Conservation (phyloP, 2,113 vertebrate species). For the Cnemophilus loriae region DNA sequence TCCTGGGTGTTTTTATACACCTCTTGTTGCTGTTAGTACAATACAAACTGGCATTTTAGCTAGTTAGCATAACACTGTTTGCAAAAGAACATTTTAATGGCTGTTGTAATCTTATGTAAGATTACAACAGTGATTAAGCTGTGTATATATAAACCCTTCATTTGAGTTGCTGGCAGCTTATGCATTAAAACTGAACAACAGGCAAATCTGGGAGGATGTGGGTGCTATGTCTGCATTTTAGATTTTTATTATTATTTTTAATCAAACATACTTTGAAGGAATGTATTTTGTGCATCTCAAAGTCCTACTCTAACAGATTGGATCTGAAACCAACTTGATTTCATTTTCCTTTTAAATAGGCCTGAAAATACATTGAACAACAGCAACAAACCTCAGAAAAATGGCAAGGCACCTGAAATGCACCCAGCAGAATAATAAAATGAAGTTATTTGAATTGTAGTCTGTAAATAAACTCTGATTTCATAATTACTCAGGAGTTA, state of each 20-base stretch:
- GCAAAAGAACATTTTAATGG: background rate
- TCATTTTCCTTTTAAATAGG: background rate
- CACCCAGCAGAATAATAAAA: background rate
- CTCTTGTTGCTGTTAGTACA: background rate
- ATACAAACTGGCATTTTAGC: background rate
- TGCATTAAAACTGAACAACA: background rate
- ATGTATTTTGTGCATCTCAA: background rate
- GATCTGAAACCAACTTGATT: background rate
- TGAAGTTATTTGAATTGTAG: background rate
- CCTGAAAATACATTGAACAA: background rate
- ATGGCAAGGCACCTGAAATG: background rate
- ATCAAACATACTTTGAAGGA: background rate
- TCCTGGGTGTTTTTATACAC: background rate
- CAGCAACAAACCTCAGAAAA: background rate
- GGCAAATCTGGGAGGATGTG: background rate
- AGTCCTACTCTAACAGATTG: background rate
- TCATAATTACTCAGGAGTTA: background rate
- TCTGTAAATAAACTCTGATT: slow-evolving; percentile 5
- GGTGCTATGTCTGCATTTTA: background rate
- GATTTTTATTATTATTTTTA: background rate
- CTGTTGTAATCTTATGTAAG: background rate
- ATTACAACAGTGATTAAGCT: background rate
- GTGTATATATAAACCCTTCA: background rate
- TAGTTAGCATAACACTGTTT: background rate
- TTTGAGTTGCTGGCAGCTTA: background rate